phyloP scores from a whole-genome alignment of 2,113 vertebrate genomes.

The Mesoclemmys tuberculata region DNA sequence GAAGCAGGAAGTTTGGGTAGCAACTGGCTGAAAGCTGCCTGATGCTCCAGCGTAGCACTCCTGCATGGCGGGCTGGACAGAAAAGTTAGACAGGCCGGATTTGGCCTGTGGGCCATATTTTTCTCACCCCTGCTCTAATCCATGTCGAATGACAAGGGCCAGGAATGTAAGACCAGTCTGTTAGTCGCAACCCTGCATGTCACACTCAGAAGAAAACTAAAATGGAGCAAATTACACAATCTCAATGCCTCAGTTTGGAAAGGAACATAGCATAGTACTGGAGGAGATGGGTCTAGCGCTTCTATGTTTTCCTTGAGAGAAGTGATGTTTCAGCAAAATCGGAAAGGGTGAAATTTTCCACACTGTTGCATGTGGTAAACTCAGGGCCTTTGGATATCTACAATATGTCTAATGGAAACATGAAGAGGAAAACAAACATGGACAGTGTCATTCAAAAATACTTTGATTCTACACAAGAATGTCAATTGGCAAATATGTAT shows the following conservation, averaged over 20 bases:
- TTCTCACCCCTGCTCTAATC: neutral
- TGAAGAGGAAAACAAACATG: neutral
- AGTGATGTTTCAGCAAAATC: neutral
- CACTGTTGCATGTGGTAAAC: neutral
- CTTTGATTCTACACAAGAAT: neutral
- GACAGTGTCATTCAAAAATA: conserved; percentile 13
- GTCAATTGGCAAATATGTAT: neutral
- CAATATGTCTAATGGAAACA: neutral
- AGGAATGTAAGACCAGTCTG: rapidly evolving
- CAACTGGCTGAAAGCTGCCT: too few species aligned
- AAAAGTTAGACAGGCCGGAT: too few species aligned
- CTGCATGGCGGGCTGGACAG: too few species aligned
- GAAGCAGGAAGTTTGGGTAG: too few species aligned
- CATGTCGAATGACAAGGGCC: rapidly evolving
- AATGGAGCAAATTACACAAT: neutral
- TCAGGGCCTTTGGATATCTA: neutral
- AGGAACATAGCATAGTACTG: neutral
- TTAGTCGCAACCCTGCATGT: neutral
- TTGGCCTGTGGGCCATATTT: too few species aligned
- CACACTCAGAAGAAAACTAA: neutral
- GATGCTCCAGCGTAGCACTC: too few species aligned
- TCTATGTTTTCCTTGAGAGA: neutral
- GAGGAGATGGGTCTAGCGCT: neutral
- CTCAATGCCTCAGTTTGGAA: neutral
- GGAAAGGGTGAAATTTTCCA: neutral